Conservation (phyloP, 2,888 invertebrate species). For the Caenorhabditis wallacei region DNA sequence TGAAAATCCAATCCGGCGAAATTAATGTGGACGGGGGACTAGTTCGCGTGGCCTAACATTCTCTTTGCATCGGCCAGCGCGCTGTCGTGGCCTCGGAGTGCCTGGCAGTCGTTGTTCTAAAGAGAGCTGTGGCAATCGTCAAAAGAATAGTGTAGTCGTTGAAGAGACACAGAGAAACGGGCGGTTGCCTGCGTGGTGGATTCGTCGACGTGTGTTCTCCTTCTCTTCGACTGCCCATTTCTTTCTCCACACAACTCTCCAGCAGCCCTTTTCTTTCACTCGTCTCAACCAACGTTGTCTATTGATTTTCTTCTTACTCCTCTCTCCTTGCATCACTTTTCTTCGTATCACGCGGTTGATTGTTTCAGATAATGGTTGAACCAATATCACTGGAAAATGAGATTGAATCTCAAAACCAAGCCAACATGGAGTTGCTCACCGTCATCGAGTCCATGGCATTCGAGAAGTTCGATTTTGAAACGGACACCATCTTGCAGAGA, state of each 20-base stretch:
- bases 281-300: not conserved
- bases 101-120: not conserved
- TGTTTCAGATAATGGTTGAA: not conserved
- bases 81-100: not conserved
- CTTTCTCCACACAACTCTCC: not conserved
- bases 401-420: not conserved
- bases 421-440: not conserved
- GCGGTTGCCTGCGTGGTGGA: not conserved
- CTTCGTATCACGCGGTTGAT: not conserved
- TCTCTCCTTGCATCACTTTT: not conserved
- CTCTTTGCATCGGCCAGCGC: slow-evolving; percentile 12
- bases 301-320: not conserved
- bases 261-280: not conserved
- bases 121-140: slow-evolving; percentile 1
- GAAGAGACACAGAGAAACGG: not conserved
- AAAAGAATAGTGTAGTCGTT: not conserved
- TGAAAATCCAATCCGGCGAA: not conserved
- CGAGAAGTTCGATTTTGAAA: not conserved
- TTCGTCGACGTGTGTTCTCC: slow-evolving; percentile 9
- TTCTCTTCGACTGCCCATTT: no score
- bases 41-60: slow-evolving; percentile 7
- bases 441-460: not conserved
- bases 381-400: not conserved
- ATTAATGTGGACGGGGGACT: not conserved
- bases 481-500: slow-evolving; percentile 25